Percentiles rank a stretch among this genome's conserved stretches.
phyloP scores from a whole-genome alignment of 2,113 vertebrate species.

The Sphyrna mokarran region DNA sequence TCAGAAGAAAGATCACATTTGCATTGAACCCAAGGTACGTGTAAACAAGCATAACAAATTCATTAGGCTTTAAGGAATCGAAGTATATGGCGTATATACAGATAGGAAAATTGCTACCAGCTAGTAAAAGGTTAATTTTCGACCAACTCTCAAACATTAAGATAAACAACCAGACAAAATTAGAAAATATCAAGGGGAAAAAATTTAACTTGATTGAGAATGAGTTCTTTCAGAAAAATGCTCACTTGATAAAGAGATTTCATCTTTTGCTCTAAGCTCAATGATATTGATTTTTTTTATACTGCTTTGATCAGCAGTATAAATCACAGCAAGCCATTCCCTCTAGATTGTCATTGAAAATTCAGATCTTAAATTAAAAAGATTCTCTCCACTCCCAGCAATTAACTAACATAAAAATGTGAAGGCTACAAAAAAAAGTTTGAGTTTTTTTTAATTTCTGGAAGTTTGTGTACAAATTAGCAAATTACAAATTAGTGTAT shows the following conservation, averaged over 20 bases:
- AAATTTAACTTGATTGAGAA: background rate
- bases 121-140: background rate
- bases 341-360: background rate
- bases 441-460: background rate
- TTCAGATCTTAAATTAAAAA: background rate
- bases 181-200: background rate
- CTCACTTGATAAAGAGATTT: background rate
- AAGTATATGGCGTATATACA: background rate
- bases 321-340: background rate
- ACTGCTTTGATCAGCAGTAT: background rate
- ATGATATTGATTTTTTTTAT: background rate
- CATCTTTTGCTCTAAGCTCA: background rate
- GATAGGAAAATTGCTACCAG: too few relatives aligned
- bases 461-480: background rate
- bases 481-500: background rate
- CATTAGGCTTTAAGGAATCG: background rate
- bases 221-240: background rate
- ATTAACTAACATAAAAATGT: background rate
- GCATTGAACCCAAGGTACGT: background rate
- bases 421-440: background rate
- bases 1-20: background rate
- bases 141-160: background rate
- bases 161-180: background rate
- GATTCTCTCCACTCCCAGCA: too few relatives aligned
- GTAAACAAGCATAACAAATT: background rate